Conservation (phyloP, 2,797 vertebrate genomes). For the Craterocephalus amniculus region DNA sequence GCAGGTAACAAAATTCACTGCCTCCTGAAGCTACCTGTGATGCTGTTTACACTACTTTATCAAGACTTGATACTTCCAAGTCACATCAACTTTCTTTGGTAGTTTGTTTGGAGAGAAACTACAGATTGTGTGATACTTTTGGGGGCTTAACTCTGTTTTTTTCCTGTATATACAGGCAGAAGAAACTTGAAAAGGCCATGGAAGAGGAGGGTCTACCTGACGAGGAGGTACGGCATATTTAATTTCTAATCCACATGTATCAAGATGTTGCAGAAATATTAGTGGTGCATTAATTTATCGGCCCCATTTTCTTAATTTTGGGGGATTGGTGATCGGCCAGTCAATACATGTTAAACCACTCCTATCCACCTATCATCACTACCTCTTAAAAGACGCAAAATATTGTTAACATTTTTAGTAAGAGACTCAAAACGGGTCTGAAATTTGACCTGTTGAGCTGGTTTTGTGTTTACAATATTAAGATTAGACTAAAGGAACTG, state of each 20-base stretch:
- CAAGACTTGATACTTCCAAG: not conserved
- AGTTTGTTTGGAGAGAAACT: not conserved
- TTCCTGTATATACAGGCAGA: slow-evolving; percentile 84
- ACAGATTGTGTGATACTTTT: not conserved
- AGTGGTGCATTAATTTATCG: no score
- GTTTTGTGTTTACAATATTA: no score
- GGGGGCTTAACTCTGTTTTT: not conserved
- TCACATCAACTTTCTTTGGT: not conserved
- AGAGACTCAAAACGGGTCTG: no score
- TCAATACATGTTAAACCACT: no score
- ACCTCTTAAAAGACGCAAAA: no score
- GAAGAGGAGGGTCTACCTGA: slow-evolving; percentile 97
- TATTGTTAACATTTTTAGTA: no score
- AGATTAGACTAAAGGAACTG: no score
- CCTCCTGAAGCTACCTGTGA: slow-evolving; percentile 10
- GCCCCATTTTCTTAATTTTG: no score
- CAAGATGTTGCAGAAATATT: no score
- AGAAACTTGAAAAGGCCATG: slow-evolving; percentile 98
- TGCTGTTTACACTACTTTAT: slow-evolving; percentile 24
- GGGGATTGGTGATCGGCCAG: no score
- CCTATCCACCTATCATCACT: no score
- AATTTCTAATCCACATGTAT: not conserved
- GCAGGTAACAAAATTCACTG: not conserved
- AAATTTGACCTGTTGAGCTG: no score
- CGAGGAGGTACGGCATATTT: slow-evolving; percentile 86